phyloP scores from a whole-genome alignment of 2,888 invertebrate genomes.

The Callyntrura sp. region DNA sequence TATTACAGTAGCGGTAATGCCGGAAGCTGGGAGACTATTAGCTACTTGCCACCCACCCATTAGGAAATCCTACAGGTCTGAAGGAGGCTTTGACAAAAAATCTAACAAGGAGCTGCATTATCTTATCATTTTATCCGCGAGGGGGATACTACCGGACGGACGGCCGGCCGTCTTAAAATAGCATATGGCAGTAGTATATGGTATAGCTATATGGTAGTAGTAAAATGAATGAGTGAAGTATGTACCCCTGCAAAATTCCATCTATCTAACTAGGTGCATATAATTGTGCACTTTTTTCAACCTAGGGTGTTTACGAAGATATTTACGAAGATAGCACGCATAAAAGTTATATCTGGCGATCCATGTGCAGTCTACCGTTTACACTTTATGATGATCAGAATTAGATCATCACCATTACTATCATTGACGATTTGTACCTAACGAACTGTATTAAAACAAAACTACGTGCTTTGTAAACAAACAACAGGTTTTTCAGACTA shows the following conservation, averaged over 20 bases:
- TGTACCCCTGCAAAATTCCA: neutral
- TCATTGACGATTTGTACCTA: neutral
- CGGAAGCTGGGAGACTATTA: too few species aligned
- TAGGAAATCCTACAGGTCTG: too few species aligned
- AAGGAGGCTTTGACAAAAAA: too few species aligned
- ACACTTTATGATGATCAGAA: neutral
- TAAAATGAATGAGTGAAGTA: too few species aligned
- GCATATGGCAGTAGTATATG: too few species aligned
- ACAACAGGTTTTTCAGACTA: neutral
- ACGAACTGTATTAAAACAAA: neutral
- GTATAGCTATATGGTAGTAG: too few species aligned
- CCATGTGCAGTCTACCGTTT: conserved; percentile 22
- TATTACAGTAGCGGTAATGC: too few species aligned
- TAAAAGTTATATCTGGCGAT: conserved; percentile 5
- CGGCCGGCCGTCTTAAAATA: too few species aligned
- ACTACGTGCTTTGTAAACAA: conserved; percentile 34
- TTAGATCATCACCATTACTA: neutral
- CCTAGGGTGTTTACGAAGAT: neutral
- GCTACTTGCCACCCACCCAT: too few species aligned
- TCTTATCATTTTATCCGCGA: too few species aligned
- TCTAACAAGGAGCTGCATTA: too few species aligned
- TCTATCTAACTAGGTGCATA: neutral
- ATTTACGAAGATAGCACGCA: neutral
- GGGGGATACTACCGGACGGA: too few species aligned
- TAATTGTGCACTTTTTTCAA: neutral